phyloP scores from a whole-genome alignment of 2,113 vertebrate genomes.

The Pongo pygmaeus region DNA sequence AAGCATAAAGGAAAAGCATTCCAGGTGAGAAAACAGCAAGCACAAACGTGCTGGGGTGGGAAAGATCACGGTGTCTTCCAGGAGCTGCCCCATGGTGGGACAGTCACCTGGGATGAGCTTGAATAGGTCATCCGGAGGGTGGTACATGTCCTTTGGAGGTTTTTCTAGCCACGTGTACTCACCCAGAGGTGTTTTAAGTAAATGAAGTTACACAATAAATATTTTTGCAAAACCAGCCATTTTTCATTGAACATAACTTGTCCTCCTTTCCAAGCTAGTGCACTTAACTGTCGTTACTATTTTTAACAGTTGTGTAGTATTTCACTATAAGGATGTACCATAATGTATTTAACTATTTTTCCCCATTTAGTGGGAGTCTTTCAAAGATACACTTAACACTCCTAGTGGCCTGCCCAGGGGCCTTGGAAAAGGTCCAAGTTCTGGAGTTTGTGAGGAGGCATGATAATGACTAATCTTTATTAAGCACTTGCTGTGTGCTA shows the following conservation, averaged over 20 bases:
- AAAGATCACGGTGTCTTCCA: not conserved
- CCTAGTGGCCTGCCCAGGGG: no score
- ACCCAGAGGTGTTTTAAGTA: not conserved
- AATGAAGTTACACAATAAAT: not conserved
- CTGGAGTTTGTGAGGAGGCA: not conserved
- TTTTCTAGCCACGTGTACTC: not conserved
- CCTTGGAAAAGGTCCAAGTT: not conserved
- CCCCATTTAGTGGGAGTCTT: not conserved
- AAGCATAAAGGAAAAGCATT: not conserved
- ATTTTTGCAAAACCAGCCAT: not conserved
- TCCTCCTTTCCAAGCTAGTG: not conserved
- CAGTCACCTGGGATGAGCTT: not conserved
- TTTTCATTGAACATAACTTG: not conserved
- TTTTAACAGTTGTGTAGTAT: not conserved
- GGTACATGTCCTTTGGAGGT: not conserved
- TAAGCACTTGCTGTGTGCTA: not conserved
- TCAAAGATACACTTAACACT: not conserved
- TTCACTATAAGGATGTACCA: not conserved
- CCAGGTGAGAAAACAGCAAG: not conserved
- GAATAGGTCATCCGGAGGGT: not conserved
- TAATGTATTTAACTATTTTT: not conserved
- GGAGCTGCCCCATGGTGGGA: no score
- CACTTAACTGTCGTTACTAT: not conserved
- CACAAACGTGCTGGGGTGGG: not conserved
- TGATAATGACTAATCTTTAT: not conserved